Conservation (phyloP, 2,888 invertebrate genomes). For the Polydrusus tereticollis region DNA sequence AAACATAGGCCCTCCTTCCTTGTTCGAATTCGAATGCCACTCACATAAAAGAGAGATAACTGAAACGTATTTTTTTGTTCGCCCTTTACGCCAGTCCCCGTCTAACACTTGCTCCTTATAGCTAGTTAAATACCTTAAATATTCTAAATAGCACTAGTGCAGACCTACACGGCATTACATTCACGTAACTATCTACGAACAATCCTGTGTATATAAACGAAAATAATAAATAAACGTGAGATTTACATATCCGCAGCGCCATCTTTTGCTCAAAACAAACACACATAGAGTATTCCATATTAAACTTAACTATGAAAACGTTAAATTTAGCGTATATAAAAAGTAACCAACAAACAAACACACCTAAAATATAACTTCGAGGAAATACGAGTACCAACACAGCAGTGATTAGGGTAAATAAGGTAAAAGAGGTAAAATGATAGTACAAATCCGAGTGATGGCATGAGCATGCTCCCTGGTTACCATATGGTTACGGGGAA, state of each 20-base stretch:
- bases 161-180: constrained; percentile 46
- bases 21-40: not conserved
- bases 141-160: constrained; percentile 57
- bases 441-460: constrained; percentile 28
- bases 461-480: constrained; percentile 33
- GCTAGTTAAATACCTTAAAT: constrained; percentile 62
- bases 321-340: constrained; percentile 9
- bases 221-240: constrained; percentile 9
- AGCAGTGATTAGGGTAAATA: constrained; percentile 31
- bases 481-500: constrained; percentile 73
- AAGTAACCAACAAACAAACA: constrained; percentile 31
- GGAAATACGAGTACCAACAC: constrained; percentile 32
- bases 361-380: constrained; percentile 13
- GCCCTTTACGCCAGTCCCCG: constrained; percentile 46
- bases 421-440: constrained; percentile 19
- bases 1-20: too few species aligned
- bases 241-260: constrained; percentile 17
- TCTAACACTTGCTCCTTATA: constrained; percentile 67
- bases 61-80: constrained; percentile 52
- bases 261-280: constrained; percentile 15
- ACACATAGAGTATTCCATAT: constrained; percentile 12
- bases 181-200: constrained; percentile 35
- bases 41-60: constrained; percentile 18
- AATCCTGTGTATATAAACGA: constrained; percentile 18
- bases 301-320: constrained; percentile 24